Conservation (phyloP, 2,113 vertebrate genomes). For the Leptobrachium ailaonicum region DNA sequence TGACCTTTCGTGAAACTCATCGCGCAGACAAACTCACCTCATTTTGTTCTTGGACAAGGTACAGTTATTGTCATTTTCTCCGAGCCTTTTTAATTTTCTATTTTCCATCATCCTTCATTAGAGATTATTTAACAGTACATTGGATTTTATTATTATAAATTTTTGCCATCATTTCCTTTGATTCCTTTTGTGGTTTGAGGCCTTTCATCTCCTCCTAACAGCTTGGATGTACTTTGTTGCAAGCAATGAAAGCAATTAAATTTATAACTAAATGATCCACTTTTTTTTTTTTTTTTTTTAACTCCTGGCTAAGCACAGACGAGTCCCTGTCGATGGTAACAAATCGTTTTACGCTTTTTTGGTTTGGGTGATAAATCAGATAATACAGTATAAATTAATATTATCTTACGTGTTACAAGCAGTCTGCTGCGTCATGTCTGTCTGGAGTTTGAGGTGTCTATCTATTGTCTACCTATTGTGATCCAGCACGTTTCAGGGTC, state of each 20-base stretch:
- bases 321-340: no score
- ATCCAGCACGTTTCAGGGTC: no score
- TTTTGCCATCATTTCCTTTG: slow-evolving; percentile 19
- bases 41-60: background rate
- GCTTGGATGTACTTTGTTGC: slow-evolving; percentile 28
- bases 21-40: background rate
- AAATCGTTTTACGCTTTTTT: no score
- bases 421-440: no score
- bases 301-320: no score
- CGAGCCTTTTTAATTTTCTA: background rate
- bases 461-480: no score
- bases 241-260: slow-evolving; percentile 29
- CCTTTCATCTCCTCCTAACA: slow-evolving; percentile 24
- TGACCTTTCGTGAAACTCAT: no score
- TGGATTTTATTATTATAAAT: slow-evolving; percentile 14
- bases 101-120: slow-evolving; percentile 11
- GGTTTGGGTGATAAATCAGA: no score
- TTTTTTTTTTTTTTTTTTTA: background rate
- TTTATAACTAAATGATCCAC: background rate
- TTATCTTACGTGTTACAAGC: no score
- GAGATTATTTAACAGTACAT: slow-evolving; percentile 35
- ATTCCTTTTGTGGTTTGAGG: slow-evolving; percentile 43
- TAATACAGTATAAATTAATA: no score
- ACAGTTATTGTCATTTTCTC: background rate
- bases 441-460: no score